A percentile compares a stretch with the other conserved stretches of the same genome.
Evolutionary conservation across 2,797 vertebrate species (phyloP).

Genomic region (Staurois parvus): DNA sequence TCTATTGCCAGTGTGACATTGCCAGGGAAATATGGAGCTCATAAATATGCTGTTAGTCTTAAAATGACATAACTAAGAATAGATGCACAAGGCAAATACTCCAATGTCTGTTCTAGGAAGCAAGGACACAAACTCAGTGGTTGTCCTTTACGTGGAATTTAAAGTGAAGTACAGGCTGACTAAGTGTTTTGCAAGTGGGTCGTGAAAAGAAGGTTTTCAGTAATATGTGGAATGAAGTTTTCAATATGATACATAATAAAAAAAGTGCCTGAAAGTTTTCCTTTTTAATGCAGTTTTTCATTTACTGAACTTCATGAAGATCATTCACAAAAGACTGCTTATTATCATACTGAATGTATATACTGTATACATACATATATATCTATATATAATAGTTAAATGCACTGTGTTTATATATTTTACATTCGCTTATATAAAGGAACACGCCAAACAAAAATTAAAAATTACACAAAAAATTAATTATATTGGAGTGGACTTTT

Average conservation of each 20-base stretch:
- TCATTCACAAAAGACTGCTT: neutral
- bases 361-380: too few relatives aligned
- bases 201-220: neutral
- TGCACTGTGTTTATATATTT: neutral
- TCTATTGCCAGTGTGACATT: conserved; percentile 36
- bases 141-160: neutral
- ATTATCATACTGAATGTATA: neutral
- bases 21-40: conserved; percentile 42
- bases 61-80: conserved; percentile 49
- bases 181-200: neutral
- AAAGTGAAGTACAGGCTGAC: neutral
- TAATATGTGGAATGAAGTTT: neutral
- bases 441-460: neutral
- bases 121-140: neutral
- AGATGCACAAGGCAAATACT: conserved; percentile 24
- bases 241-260: neutral
- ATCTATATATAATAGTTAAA: too few relatives aligned
- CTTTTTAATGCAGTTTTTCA: neutral
- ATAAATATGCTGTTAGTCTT: conserved; percentile 49
- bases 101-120: conserved; percentile 3
- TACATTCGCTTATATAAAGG: neutral
- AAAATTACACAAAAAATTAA: too few relatives aligned
- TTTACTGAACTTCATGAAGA: neutral
- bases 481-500: too few relatives aligned
- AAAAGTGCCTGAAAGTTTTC: neutral